A percentile compares a stretch with the other conserved stretches of the same genome.
Evolutionary conservation across 2,888 invertebrate species (phyloP).

Genomic region (Pseudeuparius sepicola): DNA sequence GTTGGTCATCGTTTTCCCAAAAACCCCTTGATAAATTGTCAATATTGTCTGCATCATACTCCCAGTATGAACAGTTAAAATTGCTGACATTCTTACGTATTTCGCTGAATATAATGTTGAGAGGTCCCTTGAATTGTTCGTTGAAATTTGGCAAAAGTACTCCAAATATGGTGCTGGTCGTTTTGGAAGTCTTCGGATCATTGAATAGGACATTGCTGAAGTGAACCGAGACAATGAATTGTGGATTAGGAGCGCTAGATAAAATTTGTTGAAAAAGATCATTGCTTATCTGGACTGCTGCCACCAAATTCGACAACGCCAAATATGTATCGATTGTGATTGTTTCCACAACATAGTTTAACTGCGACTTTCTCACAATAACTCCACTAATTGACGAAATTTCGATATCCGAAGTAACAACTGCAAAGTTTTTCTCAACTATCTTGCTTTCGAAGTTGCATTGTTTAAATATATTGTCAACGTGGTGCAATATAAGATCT

Average conservation of each 20-base stretch:
- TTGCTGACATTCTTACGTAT: slow-evolving; percentile 1
- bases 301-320: slow-evolving; percentile 4
- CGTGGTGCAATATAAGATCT: slow-evolving; percentile 24
- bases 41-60: slow-evolving; percentile 11
- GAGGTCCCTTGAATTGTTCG: slow-evolving; percentile 14
- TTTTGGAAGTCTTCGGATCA: slow-evolving; percentile 9
- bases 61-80: slow-evolving; percentile 22
- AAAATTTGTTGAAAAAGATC: slow-evolving; percentile 14
- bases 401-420: slow-evolving; percentile 12
- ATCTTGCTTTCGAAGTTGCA: slow-evolving; percentile 13
- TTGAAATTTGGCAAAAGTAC: slow-evolving; percentile 18
- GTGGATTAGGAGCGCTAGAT: slow-evolving; percentile 12
- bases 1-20: not conserved
- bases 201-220: slow-evolving; percentile 19
- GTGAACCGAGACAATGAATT: slow-evolving; percentile 17
- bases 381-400: slow-evolving; percentile 10
- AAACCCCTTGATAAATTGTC: not conserved
- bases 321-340: not conserved
- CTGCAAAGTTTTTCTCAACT: slow-evolving; percentile 13
- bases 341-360: not conserved
- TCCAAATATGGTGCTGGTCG: slow-evolving; percentile 18
- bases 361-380: slow-evolving; percentile 8
- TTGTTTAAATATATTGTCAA: slow-evolving; percentile 22
- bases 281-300: slow-evolving; percentile 12
- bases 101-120: slow-evolving; percentile 11